Base-by-base conservation (phyloP, 2,888 invertebrate species). In the Chymomyza procnemis region DNA sequence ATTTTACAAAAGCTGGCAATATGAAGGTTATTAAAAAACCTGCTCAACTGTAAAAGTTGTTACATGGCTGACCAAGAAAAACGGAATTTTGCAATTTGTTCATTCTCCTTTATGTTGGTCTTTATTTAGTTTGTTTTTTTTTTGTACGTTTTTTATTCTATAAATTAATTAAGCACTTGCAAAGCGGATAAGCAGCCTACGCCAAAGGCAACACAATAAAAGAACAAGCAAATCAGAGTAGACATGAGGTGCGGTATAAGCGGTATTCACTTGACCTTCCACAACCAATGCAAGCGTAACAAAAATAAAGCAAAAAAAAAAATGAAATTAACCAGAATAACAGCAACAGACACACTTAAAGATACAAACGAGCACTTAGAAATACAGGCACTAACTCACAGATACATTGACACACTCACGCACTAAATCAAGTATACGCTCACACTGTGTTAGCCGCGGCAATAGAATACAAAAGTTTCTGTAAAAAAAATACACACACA, bases 101-200 rank as follows among this genome's bases (percentile, higher is more conserved):
- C 30, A 19, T 48, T 26, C 22, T 48, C 6, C 26, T 26, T 26
- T 59, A 22, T 63, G 61, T 57, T 64, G 21, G 50, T 58, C 21
- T 55, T 71, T 69, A 58, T 59, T 55, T 55, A 16, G 19, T 41
- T 56, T 60, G 21, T 68, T 59, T 56, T 50, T 26, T 55, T 65
- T 57, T 56, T 62, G 46, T 34, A 18, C 61, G 69, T 12, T 41
- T 58, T 71, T 60, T 61, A 70, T 76, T 73, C 34, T 71, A 54
- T 75, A 79, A 81, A 71, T 79, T 74, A 76, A 81, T 83, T 81
- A 79, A 75, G 80, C 77, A 80, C 79, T 80, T 82, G 79, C 63
- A 79, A 82, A 78, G 82, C 84, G 82, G 80, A 82, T 82, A 83
- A 83, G 66, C 76, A 74, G 71, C 78, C 80, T 78, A 80, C 83